phyloP scores from a whole-genome alignment of 2,797 vertebrate genomes.

The Xiphorhynchus erythropygius region DNA sequence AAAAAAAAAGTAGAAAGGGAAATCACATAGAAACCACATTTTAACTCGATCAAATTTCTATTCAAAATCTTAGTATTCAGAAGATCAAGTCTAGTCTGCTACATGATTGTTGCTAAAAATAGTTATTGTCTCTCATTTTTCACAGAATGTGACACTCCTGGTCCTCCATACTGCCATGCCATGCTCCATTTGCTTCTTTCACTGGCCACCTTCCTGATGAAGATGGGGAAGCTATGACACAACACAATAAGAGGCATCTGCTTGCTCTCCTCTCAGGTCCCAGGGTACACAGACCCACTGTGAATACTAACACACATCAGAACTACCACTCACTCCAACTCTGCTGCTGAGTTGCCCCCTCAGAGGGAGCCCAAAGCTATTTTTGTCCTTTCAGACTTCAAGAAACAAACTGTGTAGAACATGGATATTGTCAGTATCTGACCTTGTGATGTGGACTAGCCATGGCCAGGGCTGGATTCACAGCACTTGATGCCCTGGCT shows the following conservation, averaged over 20 bases:
- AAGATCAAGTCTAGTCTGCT: background rate
- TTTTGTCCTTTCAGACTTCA: background rate
- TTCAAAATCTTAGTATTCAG: background rate
- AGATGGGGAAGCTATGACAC: fast-evolving
- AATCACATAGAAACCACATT: background rate
- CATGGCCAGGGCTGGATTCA: background rate
- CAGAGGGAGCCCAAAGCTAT: background rate
- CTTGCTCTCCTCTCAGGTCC: background rate
- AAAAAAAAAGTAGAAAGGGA: background rate
- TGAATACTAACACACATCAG: background rate
- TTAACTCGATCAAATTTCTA: background rate
- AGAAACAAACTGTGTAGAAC: background rate
- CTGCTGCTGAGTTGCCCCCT: background rate
- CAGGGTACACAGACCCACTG: background rate
- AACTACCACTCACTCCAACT: background rate
- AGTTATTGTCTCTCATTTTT: background rate
- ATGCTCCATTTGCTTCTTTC: background rate
- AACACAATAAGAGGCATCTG: background rate
- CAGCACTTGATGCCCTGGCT: background rate
- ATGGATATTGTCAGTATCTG: fast-evolving
- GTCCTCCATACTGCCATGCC: background rate
- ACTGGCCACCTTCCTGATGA: background rate
- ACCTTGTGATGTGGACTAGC: fast-evolving
- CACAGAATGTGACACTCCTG: background rate
- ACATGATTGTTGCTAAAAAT: background rate